These are phyloP conservation scores for Choristoneura rosaceana DNA, from an alignment of 2,888 invertebrate species.

Conservation along the genomic window DNA sequence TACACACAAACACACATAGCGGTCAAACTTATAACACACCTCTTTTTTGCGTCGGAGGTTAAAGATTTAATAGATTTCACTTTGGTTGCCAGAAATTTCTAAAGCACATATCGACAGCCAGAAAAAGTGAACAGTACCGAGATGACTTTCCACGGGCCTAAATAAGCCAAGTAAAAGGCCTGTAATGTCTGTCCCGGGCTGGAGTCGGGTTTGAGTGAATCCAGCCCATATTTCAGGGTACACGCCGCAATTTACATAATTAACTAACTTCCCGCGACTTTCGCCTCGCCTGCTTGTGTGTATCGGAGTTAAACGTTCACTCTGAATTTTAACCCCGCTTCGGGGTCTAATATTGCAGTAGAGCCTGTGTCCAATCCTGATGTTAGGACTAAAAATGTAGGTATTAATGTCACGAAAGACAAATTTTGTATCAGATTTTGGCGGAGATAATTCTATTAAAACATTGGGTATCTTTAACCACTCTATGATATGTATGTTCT, in stretches of 20 bases:
- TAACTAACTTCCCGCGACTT: conserved; percentile 67
- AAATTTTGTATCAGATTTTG: too few relatives aligned
- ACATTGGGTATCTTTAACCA: too few relatives aligned
- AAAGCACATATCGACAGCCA: background rate
- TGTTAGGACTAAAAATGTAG: background rate
- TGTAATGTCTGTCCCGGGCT: conserved; percentile 43
- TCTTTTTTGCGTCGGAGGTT: too few relatives aligned
- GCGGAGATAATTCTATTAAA: too few relatives aligned
- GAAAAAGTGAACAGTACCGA: background rate
- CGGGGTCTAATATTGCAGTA: background rate
- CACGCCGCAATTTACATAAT: conserved; percentile 78
- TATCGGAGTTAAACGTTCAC: conserved; percentile 33
- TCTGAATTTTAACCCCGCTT: conserved; percentile 26
- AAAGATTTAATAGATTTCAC: too few relatives aligned
- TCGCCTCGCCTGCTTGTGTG: conserved; percentile 34
- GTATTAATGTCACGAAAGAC: too few relatives aligned
- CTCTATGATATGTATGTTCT: too few relatives aligned
- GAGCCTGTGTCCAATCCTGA: background rate
- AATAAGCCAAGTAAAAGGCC: conserved; percentile 16
- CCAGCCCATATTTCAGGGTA: conserved; percentile 72
- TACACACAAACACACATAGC: too few relatives aligned
- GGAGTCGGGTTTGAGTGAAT: conserved; percentile 65
- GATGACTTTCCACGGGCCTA: background rate
- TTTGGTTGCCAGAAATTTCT: too few relatives aligned
- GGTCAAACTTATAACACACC: too few relatives aligned